Percentiles rank a stretch among this genome's conserved stretches.
Conservation (phyloP, 1,140 invertebrate genomes). For the Muscidifurax raptorellus region DNA sequence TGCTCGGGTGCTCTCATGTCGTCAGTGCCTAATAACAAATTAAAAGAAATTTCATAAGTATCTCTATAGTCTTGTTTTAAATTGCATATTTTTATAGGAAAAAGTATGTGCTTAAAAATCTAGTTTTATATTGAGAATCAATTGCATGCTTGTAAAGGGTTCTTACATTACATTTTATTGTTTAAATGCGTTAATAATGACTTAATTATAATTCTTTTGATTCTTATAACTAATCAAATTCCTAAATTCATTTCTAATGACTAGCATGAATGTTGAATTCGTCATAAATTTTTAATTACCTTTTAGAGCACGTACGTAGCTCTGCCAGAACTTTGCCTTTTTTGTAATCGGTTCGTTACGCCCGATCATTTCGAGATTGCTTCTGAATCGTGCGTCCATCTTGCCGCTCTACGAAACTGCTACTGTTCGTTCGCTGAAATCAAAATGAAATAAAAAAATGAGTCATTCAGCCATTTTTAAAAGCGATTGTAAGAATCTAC, state of each 20-base stretch:
- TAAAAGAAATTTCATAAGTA: slow-evolving; percentile 8
- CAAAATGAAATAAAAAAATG: slow-evolving; percentile 56
- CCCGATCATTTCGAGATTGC: slow-evolving; percentile 93
- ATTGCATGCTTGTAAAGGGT: too few species aligned
- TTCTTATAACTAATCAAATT: too few species aligned
- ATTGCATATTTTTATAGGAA: neutral
- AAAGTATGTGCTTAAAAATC: neutral
- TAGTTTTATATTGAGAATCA: too few species aligned
- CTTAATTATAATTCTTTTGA: too few species aligned
- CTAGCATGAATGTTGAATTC: neutral
- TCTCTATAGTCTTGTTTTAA: too few species aligned
- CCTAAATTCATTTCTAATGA: too few species aligned
- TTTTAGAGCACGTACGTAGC: slow-evolving; percentile 92
- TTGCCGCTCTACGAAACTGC: slow-evolving; percentile 76
- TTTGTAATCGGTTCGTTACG: slow-evolving; percentile 92
- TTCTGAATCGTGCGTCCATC: slow-evolving; percentile 90
- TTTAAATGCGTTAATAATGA: too few species aligned
- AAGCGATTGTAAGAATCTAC: neutral
- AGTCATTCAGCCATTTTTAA: neutral
- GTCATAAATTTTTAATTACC: slow-evolving; percentile 75
- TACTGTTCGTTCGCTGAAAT: slow-evolving; percentile 82
- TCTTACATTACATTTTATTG: too few species aligned
- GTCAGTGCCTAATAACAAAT: slow-evolving; percentile 83
- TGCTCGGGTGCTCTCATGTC: slow-evolving; percentile 91
- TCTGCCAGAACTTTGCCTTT: slow-evolving; percentile 95